Base-by-base conservation (phyloP, 2,113 vertebrate species). In the Suricata suricatta region DNA sequence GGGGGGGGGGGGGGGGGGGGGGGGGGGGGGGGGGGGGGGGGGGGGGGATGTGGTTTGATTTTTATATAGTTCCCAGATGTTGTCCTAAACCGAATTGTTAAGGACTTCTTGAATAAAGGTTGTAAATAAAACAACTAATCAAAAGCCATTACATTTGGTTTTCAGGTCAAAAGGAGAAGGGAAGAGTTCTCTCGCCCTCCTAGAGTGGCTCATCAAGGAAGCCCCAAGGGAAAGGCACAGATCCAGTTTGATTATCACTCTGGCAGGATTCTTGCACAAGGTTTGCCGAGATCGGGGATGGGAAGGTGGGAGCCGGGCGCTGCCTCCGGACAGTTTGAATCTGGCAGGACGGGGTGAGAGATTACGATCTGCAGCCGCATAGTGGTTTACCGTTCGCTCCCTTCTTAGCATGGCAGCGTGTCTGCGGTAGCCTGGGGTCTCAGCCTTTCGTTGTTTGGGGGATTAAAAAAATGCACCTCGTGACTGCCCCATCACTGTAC, bases 331-430 rank as follows among this genome's bases (percentile, higher is more conserved):
- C 0, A 7, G 69, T 86, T 95, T 96, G 93, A 77, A 83, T 91
- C 80, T 81, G 90, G 96, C 84, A 93, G 95, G 57, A 87, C 29
- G 77, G 92, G 94, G 88, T 64, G 77, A 76, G 89, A 90, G 87
- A 84, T 96, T 93, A 94, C 84, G 93, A 85, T 85, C 92, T 94
- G 87, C 94, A 95, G 90, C 44, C 93, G 95, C 76, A 95, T 14
- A 16, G 92, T 35, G 80, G 84, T 60, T 97, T 80, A 25, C 87
- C 27, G 8, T 86, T 79, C 50, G 96, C 87, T 95, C 38, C 74
- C 96, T 85, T 96, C 94, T 98, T 95, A 97, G 88, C 92, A 85
- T 82, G 96, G 87, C 96, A 93, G 92, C 83, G 57, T 71, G 71
- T 95, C 63, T 84, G 69, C 63, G 63, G 29, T 3, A 64, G 35